phyloP scores from a whole-genome alignment of 30 jellyfish, hydroid and myxozoan genomes.

The Aurelia sp. region DNA sequence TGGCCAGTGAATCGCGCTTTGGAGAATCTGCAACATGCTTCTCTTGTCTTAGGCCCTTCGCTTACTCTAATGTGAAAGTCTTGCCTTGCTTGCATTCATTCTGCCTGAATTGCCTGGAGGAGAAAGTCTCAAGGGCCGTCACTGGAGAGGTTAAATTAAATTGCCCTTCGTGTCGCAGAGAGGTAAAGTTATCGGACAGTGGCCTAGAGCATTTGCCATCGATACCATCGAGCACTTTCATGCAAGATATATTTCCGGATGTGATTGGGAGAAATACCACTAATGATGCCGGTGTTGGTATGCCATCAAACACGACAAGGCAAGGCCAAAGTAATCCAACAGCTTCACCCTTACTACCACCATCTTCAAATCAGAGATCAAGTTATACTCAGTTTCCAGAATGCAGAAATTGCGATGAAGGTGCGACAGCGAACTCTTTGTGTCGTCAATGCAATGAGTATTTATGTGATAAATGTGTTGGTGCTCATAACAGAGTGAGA shows the following conservation, averaged over 20 bases:
- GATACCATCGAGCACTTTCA: slow-evolving; percentile 92
- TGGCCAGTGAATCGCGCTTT: slow-evolving; percentile 70
- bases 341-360: slow-evolving; percentile 36
- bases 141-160: slow-evolving; percentile 78
- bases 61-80: slow-evolving; percentile 79
- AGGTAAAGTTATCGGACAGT: slow-evolving; percentile 76
- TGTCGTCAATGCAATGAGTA: slow-evolving; percentile 97
- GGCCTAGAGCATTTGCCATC: slow-evolving; percentile 89
- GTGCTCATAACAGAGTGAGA: slow-evolving; percentile 93
- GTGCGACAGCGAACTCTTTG: slow-evolving; percentile 74
- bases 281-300: slow-evolving; percentile 41
- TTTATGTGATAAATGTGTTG: slow-evolving; percentile 88
- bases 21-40: slow-evolving; percentile 74
- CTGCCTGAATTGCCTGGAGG: slow-evolving; percentile 86
- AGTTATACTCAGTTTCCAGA: slow-evolving; percentile 71
- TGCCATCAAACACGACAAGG: slow-evolving; percentile 31
- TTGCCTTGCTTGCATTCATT: slow-evolving; percentile 96
- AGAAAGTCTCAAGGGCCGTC: slow-evolving; percentile 68
- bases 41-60: slow-evolving; percentile 70
- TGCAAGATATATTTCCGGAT: slow-evolving; percentile 94
- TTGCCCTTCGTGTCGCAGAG: slow-evolving; percentile 96
- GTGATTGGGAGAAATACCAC: slow-evolving; percentile 80
- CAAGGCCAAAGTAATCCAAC: slow-evolving; percentile 10
- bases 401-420: slow-evolving; percentile 90
- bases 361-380: slow-evolving; percentile 36